phyloP scores from a whole-genome alignment of 2,113 vertebrate genomes.

The Grus americana region DNA sequence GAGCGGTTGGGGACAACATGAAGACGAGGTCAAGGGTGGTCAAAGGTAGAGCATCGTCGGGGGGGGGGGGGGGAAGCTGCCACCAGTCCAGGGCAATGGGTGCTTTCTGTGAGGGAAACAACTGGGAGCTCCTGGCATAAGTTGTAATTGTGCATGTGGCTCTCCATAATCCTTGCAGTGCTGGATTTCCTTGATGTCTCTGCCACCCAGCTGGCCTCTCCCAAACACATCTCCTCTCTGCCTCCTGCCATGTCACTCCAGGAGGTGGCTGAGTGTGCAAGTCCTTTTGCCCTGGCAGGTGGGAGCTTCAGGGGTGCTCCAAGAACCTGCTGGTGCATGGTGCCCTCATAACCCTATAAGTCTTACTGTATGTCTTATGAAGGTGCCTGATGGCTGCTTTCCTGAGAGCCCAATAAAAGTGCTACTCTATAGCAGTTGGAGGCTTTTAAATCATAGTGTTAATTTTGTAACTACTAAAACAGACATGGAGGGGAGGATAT shows the following conservation, averaged over 20 bases:
- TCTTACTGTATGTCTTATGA: not conserved
- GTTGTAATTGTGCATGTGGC: fast-evolving
- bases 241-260: not conserved
- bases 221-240: not conserved
- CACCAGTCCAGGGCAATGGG: fast-evolving
- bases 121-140: fast-evolving
- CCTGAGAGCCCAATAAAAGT: not conserved
- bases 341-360: not conserved
- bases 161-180: not conserved
- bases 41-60: fast-evolving
- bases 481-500: not conserved
- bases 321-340: not conserved
- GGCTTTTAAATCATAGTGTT: not conserved
- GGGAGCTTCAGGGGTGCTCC: not conserved
- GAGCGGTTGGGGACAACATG: too few relatives aligned
- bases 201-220: not conserved
- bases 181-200: not conserved
- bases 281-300: not conserved
- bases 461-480: not conserved
- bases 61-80: not conserved
- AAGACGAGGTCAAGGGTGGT: too few relatives aligned
- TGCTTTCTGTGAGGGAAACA: not conserved
- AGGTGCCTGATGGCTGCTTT: not conserved
- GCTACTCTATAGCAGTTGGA: not conserved
- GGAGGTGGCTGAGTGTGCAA: not conserved